Base-by-base conservation (phyloP, 2,888 invertebrate species). In the Tubulanus polymorphus region DNA sequence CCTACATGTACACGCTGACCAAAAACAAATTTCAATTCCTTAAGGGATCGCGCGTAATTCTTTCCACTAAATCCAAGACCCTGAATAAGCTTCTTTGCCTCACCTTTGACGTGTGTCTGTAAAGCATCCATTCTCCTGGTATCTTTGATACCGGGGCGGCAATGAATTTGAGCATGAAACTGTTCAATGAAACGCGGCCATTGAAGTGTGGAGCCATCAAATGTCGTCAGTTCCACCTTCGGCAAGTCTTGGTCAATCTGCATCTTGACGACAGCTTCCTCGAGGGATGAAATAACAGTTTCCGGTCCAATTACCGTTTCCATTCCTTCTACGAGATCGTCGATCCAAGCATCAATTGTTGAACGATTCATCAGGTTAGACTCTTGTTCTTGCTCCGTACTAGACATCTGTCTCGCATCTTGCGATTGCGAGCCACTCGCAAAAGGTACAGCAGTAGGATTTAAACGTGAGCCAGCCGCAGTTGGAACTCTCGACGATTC, bases 341-440 rank as follows among this genome's bases (percentile, higher is more conserved):
- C 41, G 41, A 41, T 41, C 41, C 41, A 41, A 20, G 41, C 41
- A 41, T 41, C 41, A 20, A 41, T 41, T 18, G 41, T 23, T 5
- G 41, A n/a, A n/a, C n/a, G n/a, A n/a, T n/a, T n/a, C n/a, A n/a
- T n/a, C n/a, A n/a, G n/a, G n/a, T n/a, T n/a, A n/a, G n/a, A n/a
- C n/a, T n/a, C n/a, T n/a, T n/a, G n/a, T n/a, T n/a, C n/a, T n/a
- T n/a, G n/a, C n/a, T n/a, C n/a, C n/a, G n/a, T n/a, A n/a, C n/a
- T n/a, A n/a, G n/a, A n/a, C n/a, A n/a, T n/a, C n/a, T n/a, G n/a
- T n/a, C n/a, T n/a, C n/a, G n/a, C n/a, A n/a, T n/a, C n/a, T n/a
- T n/a, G n/a, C n/a, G n/a, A n/a, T n/a, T n/a, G n/a, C n/a, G n/a
- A n/a, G n/a, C n/a, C n/a, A n/a, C n/a, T n/a, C n/a, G n/a, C n/a